A percentile compares a stretch with the other conserved stretches of the same genome.
Conservation (phyloP, 2,888 invertebrate species). For the Pyrrhia umbra region DNA sequence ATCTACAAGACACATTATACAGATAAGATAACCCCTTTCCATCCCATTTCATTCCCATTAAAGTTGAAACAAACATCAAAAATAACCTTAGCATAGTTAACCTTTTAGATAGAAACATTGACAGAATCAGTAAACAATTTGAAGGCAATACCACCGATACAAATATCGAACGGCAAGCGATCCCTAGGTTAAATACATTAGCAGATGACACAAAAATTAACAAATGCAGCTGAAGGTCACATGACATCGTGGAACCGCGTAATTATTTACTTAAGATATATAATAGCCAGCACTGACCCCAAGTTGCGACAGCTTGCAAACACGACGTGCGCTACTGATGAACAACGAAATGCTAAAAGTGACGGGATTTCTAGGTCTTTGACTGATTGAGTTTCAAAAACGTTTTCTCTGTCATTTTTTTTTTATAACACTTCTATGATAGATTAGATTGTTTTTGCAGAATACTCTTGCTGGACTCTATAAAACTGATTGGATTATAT, state of each 20-base stretch:
- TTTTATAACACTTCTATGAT: not conserved
- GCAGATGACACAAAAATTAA: constrained; percentile 54
- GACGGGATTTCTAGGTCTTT: constrained; percentile 4
- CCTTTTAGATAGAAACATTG: constrained; percentile 16
- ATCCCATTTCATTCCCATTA: not conserved
- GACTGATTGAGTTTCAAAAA: not conserved
- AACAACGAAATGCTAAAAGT: constrained; percentile 6
- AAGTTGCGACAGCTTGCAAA: constrained; percentile 46
- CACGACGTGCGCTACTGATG: constrained; percentile 31
- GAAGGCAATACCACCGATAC: constrained; percentile 34
- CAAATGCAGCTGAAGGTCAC: constrained; percentile 47
- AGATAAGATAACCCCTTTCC: not conserved
- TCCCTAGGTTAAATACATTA: constrained; percentile 47
- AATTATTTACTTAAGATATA: constrained; percentile 61
- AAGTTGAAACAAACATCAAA: not conserved
- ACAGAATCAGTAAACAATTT: constrained; percentile 35
- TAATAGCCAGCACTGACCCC: constrained; percentile 43
- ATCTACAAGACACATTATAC: too few relatives aligned
- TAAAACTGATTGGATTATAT: too few relatives aligned
- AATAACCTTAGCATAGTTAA: constrained; percentile 3
- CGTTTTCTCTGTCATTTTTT: not conserved
- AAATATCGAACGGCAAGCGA: constrained; percentile 21
- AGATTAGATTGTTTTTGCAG: too few relatives aligned
- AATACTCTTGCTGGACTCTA: too few relatives aligned
- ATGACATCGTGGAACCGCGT: constrained; percentile 34